Percentiles rank a stretch among this genome's conserved stretches.
These are phyloP conservation scores for Allobates femoralis DNA, from an alignment of 2,797 vertebrate genomes.

Conservation along the genomic window DNA sequence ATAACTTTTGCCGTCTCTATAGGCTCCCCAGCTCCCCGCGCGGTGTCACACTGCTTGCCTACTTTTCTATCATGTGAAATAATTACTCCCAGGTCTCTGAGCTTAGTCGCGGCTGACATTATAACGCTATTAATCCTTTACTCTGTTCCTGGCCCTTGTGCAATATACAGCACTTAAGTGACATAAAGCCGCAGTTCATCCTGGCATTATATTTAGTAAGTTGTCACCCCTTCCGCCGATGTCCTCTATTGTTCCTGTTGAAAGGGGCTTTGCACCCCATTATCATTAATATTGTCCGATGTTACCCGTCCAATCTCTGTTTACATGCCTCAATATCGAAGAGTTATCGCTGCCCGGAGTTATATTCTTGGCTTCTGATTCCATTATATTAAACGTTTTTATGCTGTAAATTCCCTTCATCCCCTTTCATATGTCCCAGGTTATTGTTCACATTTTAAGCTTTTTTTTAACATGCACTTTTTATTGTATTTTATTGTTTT, in stretches of 20 bases:
- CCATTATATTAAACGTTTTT: neutral
- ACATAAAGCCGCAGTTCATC: neutral
- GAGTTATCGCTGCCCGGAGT: neutral
- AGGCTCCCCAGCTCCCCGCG: neutral
- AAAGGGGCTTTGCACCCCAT: neutral
- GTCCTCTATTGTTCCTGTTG: neutral
- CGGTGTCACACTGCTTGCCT: neutral
- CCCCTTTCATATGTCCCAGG: neutral
- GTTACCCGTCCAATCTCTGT: neutral
- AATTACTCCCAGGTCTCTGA: neutral
- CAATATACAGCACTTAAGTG: neutral
- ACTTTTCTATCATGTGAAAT: neutral
- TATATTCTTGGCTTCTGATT: neutral
- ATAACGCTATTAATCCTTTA: slow-evolving; percentile 4
- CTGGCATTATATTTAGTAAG: neutral
- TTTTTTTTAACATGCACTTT: neutral
- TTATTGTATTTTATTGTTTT: no score
- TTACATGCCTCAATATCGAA: neutral
- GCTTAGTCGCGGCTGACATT: neutral
- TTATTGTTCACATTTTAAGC: neutral
- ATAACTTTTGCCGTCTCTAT: neutral
- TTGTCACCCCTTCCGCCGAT: neutral
- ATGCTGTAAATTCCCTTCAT: neutral
- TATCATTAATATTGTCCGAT: neutral
- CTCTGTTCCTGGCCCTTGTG: neutral